A percentile compares a stretch with the other conserved stretches of the same genome.
These are phyloP conservation scores for Acleris emargana DNA, from an alignment of 2,888 invertebrate species.

Conservation along the genomic window DNA sequence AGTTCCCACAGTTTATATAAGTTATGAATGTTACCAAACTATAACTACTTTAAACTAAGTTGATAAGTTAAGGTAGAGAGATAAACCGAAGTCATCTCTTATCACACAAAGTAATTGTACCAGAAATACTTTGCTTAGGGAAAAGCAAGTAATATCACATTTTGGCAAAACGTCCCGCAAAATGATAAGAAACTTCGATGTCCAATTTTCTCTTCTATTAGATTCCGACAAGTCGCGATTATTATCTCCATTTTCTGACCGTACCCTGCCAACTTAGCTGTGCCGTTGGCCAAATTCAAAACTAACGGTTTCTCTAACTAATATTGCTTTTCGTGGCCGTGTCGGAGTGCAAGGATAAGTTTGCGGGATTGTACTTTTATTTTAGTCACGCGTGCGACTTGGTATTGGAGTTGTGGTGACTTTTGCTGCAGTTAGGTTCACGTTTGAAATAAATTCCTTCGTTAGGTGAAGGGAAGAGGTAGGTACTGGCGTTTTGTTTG, in stretches of 20 bases:
- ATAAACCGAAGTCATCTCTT: too few relatives aligned
- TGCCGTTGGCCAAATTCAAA: constrained; percentile 14
- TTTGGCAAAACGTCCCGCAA: constrained; percentile 28
- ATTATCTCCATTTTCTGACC: constrained; percentile 37
- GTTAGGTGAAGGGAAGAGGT: constrained; percentile 18
- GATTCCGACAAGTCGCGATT: constrained; percentile 37
- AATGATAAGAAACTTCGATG: constrained; percentile 35
- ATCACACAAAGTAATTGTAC: neutral
- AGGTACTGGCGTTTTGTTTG: constrained; percentile 21
- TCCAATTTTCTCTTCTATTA: constrained; percentile 37
- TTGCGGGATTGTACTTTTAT: constrained; percentile 34
- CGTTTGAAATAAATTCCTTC: constrained; percentile 35
- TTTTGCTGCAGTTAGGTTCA: constrained; percentile 33
- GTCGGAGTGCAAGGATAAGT: constrained; percentile 22
- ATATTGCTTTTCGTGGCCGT: constrained; percentile 6
- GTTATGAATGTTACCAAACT: too few relatives aligned
- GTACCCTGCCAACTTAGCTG: constrained; percentile 19
- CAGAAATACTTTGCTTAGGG: constrained; percentile 4
- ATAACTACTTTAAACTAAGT: too few relatives aligned
- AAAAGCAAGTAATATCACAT: constrained; percentile 15
- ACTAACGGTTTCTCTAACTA: constrained; percentile 15
- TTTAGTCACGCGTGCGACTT: constrained; percentile 36
- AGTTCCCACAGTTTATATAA: too few relatives aligned
- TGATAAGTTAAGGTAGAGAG: too few relatives aligned
- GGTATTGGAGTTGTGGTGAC: constrained; percentile 33